phyloP scores from a whole-genome alignment of 2,797 vertebrate genomes.

The Brachyrhaphis roseni region DNA sequence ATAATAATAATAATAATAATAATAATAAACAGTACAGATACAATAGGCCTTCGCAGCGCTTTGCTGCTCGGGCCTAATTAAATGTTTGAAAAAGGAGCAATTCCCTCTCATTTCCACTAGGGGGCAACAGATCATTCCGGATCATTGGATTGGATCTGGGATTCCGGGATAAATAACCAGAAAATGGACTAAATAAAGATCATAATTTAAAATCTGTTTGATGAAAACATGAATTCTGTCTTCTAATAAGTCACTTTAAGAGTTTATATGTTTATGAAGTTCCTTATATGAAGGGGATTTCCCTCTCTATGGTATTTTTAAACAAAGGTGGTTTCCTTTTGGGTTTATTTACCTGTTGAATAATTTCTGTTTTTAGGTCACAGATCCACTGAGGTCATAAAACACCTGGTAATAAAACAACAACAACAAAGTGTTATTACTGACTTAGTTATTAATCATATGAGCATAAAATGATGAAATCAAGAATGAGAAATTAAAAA shows the following conservation, averaged over 20 bases:
- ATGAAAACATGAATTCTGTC: background rate
- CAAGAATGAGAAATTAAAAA: background rate
- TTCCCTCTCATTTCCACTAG: background rate
- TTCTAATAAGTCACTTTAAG: background rate
- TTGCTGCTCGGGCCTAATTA: no score
- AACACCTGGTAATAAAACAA: background rate
- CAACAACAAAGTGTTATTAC: background rate
- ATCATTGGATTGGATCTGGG: background rate
- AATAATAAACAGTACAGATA: no score
- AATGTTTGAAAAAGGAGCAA: background rate
- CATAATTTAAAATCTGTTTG: background rate
- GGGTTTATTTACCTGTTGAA: background rate
- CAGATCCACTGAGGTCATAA: background rate
- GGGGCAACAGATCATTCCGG: slow-evolving; percentile 15
- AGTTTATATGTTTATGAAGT: background rate
- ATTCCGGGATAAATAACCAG: background rate
- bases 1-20: no score
- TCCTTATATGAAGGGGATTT: background rate
- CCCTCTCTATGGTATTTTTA: background rate
- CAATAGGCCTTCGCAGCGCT: no score
- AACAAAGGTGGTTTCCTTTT: background rate
- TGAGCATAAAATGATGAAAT: background rate
- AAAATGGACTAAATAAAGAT: no score
- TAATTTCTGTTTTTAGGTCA: background rate
- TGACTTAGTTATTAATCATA: background rate